Evolutionary conservation across 2,797 vertebrate genomes (phyloP), one percentile per base, ranked within the genome.

Genomic region (Arnoldichthys spilopterus): DNA sequence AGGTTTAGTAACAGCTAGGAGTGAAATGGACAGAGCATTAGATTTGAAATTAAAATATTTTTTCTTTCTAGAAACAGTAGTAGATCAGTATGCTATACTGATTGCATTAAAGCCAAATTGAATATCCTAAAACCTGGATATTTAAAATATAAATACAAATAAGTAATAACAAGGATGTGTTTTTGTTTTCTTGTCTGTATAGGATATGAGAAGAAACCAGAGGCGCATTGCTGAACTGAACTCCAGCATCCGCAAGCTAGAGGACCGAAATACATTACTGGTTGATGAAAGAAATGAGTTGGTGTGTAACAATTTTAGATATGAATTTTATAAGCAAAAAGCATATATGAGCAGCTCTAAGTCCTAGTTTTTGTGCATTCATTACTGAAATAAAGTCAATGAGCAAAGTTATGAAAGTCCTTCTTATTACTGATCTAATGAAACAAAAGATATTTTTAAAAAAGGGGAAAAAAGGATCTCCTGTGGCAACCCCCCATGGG

Each of bases 141-240:
- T 54, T 8, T 24, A 8, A 8, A 2, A 11, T 12, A 56, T 8
- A 24, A 56, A 11, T 53, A 2, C 13, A 47, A 47, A 47, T 13
- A n/a, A n/a, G n/a, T n/a, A n/a, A n/a, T n/a, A n/a, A n/a, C n/a
- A n/a, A n/a, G n/a, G n/a, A n/a, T 76, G 47, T 8, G 37, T 40
- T 8, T 40, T 8, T 82, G 6, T 54, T 74, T 4, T 47, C 9
- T 72, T 6, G 0, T 68, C 24, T 74, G n/a, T 24, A 20, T 30
- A 99, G 98, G 98, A 99, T 86, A 83, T 99, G 89, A 93, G 97
- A 82, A 96, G 97, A 87, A 98, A 96, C 92, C 97, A 98, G 88
- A 97, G 95, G 85, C 96, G 96, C 66, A 87, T 98, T 28, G 96
- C 96, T 3, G 98, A 99, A 45, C 90, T 99, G 80, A 99, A 98